Conservation (phyloP, 2,113 vertebrate genomes). For the Tachysurus vachellii region DNA sequence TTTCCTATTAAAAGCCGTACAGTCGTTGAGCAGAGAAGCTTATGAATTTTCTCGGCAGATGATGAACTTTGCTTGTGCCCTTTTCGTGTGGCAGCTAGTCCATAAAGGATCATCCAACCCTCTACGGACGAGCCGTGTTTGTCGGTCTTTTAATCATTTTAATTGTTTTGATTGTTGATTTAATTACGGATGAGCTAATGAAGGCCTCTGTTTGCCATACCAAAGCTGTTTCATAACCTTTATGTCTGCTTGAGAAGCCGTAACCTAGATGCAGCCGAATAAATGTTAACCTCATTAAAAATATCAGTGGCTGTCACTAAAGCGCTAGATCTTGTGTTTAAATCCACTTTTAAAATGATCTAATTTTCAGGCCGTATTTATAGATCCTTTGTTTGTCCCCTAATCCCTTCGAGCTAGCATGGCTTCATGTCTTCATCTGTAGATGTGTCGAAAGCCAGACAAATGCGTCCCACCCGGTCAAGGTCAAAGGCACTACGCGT, state of each 20-base stretch:
- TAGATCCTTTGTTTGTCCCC: neutral
- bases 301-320: neutral
- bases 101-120: conserved; percentile 60
- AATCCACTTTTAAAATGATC: neutral
- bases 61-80: conserved; percentile 17
- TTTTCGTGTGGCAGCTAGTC: conserved; percentile 46
- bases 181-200: conserved; percentile 64
- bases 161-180: conserved; percentile 70
- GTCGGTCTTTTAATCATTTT: conserved; percentile 60
- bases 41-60: neutral
- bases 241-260: conserved; percentile 32
- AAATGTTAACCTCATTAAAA: conserved; percentile 14
- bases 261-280: conserved; percentile 39
- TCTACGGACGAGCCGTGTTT: conserved; percentile 62
- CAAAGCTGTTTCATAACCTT: conserved; percentile 36
- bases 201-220: conserved; percentile 48
- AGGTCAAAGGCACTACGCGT: conserved; percentile 44
- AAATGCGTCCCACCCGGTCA: conserved; percentile 33
- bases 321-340: neutral
- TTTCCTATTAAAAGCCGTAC: conserved; percentile 16
- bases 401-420: neutral
- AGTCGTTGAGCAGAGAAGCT: conserved; percentile 1
- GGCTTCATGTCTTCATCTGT: neutral
- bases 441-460: conserved; percentile 25
- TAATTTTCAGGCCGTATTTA: neutral